Evolutionary conservation across 2,113 vertebrate species (phyloP), one percentile per base, ranked within the genome.

Genomic region (Amphiprion percula): DNA sequence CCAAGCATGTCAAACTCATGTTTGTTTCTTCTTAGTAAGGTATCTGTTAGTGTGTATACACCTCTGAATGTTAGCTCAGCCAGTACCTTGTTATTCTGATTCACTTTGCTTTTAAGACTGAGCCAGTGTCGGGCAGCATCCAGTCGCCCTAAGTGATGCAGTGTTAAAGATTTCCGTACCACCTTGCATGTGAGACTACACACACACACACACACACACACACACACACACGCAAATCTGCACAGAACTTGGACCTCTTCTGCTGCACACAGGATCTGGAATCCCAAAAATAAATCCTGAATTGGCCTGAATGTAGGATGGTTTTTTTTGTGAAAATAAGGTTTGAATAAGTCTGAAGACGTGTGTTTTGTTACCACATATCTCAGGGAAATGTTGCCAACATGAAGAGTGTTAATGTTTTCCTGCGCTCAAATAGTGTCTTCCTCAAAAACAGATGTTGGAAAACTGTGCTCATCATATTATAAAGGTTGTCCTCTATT

Each of bases 41-140:
- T 70, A 46, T 74, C 58, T 70, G 52, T 16, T n/a, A 26, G 44
- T 63, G 7, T 69, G 33, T 37, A 17, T 41, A 16, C 26, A 56
- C 19, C 19, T n/a, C 16, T n/a, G 12, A 50, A 26, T 33, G 3
- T 69, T 5, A 61, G 39, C 24, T 24, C 15, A 47, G 66, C 67
- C 55, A 55, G 15, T 11, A 26, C 56, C n/a, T 11, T 41, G 47
- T 46, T 11, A 15, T 33, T 62, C n/a, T n/a, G 23, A 52, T 52
- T 49, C 59, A 7, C 33, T 37, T 37, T 10, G 7, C 41, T 44
- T 52, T 72, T 78, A 26, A 66, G 39, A 62, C 19, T 2, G 24
- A 56, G 59, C 65, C 28, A 37, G 54, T 44, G 26, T 17, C 4
- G 33, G 71, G 56, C 41, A 53, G 41, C 10, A 53, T 62, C 15